phyloP scores from a whole-genome alignment of 1,140 invertebrate species.

The Hyposmocoma kahamanoa region DNA sequence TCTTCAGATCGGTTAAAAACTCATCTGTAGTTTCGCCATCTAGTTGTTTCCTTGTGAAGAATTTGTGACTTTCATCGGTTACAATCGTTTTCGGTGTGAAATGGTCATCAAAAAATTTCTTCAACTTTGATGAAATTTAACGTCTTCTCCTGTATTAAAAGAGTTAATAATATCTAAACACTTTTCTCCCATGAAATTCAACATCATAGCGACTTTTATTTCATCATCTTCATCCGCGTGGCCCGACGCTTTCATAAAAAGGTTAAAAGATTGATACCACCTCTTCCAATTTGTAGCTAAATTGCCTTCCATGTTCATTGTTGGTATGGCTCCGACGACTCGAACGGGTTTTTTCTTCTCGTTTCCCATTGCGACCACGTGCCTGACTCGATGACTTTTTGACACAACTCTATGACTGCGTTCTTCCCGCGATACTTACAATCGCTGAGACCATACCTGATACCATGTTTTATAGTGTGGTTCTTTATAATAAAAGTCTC shows the following conservation, averaged over 20 bases:
- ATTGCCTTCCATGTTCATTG: neutral
- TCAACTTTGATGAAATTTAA: neutral
- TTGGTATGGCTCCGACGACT: no score
- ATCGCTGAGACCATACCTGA: no score
- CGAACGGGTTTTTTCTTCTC: no score
- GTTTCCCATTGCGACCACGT: no score
- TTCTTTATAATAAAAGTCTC: no score
- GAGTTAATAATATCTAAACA: neutral
- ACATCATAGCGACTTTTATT: neutral
- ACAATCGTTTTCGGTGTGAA: constrained; percentile 13
- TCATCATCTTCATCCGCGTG: neutral
- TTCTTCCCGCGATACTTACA: no score
- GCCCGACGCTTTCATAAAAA: neutral
- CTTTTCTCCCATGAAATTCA: neutral
- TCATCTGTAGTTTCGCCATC: constrained; percentile 10
- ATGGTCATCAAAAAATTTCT: constrained; percentile 8
- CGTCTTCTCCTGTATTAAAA: neutral
- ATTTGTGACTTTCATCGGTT: constrained; percentile 12
- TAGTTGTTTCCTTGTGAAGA: constrained; percentile 14
- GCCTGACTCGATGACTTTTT: no score
- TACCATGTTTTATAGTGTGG: no score
- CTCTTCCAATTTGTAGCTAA: neutral
- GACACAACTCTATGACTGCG: no score
- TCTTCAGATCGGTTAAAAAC: constrained; percentile 5
- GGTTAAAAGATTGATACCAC: neutral